Conservation (phyloP, 2,113 vertebrate genomes). For the Eptesicus fuscus region DNA sequence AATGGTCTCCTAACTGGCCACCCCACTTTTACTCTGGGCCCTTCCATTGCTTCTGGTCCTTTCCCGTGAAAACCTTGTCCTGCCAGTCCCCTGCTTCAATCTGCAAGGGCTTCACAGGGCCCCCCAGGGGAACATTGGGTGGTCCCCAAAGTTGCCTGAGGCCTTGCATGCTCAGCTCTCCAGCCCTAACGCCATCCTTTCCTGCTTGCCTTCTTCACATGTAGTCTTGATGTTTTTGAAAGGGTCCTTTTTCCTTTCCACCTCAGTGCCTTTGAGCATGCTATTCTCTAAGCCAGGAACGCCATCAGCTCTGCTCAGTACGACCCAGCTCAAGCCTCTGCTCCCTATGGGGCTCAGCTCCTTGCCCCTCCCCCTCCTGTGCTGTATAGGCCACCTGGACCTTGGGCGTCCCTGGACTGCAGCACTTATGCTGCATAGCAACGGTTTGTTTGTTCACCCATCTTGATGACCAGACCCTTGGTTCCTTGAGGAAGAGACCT, state of each 20-base stretch:
- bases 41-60: background rate
- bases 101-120: background rate
- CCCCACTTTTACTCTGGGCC: background rate
- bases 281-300: background rate
- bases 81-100: background rate
- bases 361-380: background rate
- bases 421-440: background rate
- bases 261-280: background rate
- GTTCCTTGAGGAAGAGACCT: background rate
- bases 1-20: background rate
- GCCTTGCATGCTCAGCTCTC: background rate
- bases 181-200: background rate
- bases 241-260: background rate
- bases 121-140: background rate
- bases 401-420: background rate
- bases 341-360: background rate
- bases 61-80: background rate
- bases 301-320: background rate
- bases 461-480: background rate
- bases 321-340: background rate
- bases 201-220: too few species aligned
- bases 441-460: background rate
- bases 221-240: background rate
- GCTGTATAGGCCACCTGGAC: background rate
- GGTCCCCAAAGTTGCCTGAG: background rate